These are phyloP conservation scores for Phocoena sinus DNA, from an alignment of 2,113 vertebrate genomes.

Conservation along the genomic window DNA sequence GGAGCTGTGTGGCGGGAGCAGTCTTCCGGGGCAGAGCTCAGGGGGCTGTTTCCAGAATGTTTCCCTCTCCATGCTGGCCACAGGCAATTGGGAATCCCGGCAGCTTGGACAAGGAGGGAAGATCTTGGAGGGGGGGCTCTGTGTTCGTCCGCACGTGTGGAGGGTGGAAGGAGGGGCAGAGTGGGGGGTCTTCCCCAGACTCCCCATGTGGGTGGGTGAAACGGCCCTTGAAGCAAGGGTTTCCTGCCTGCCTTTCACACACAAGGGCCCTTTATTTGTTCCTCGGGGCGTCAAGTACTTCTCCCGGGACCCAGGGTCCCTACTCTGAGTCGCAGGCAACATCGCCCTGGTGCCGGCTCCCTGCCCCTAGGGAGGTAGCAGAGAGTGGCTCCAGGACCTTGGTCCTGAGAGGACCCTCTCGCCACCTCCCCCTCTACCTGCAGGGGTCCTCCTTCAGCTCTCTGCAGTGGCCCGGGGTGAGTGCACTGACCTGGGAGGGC, in stretches of 20 bases:
- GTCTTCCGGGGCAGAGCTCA: neutral
- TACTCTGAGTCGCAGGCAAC: neutral
- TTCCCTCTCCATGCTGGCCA: neutral
- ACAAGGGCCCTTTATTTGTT: neutral
- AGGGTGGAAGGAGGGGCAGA: neutral
- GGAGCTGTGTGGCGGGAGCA: neutral
- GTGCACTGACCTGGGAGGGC: neutral
- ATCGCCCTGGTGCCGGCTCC: neutral
- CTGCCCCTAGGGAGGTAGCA: neutral
- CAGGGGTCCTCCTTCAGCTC: neutral
- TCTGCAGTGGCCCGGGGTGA: neutral
- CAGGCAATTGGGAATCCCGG: fast-evolving
- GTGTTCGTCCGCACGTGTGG: neutral
- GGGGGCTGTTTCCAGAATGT: neutral
- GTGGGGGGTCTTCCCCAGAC: neutral
- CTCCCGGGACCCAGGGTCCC: neutral
- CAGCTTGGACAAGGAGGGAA: neutral
- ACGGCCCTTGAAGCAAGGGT: neutral
- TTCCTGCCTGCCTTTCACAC: neutral
- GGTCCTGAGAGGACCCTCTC: neutral
- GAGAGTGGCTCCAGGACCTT: neutral
- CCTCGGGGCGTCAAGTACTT: neutral
- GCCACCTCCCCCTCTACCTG: neutral
- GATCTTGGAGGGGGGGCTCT: neutral
- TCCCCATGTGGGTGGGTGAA: fast-evolving